Conservation (phyloP, 2,113 vertebrate species). For the Podarcis raffonei region DNA sequence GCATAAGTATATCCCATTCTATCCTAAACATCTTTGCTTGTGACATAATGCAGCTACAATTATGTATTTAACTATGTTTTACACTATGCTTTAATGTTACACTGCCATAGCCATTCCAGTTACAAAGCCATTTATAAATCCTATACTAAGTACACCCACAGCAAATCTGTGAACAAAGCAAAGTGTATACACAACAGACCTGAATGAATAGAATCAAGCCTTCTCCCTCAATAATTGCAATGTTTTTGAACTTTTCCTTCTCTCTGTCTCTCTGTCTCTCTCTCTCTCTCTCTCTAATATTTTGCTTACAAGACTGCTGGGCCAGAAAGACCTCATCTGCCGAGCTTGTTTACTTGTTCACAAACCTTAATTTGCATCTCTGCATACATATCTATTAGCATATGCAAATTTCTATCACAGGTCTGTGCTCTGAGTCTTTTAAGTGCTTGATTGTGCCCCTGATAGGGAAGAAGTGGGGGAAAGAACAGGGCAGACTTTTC, state of each 20-base stretch:
- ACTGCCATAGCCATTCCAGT: background rate
- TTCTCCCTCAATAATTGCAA: background rate
- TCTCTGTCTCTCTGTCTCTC: too few relatives aligned
- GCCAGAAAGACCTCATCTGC: too few relatives aligned
- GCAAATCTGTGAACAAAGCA: background rate
- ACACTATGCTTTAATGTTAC: background rate
- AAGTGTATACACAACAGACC: background rate
- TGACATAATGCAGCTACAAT: background rate
- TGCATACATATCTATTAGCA: background rate
- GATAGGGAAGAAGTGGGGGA: background rate
- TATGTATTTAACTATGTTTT: background rate
- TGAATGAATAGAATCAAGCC: background rate
- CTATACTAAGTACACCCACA: background rate
- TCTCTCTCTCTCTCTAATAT: too few relatives aligned
- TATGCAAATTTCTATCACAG: background rate
- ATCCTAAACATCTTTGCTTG: background rate
- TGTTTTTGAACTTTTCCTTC: rapidly evolving
- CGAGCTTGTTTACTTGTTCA: background rate
- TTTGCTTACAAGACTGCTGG: too few relatives aligned
- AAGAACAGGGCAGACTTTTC: background rate
- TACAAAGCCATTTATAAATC: background rate
- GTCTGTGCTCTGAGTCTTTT: background rate
- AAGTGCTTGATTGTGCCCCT: background rate
- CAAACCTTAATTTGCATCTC: background rate
- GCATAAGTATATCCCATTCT: background rate